phyloP scores from a whole-genome alignment of 2,797 vertebrate species.

The Cephalopachus bancanus region DNA sequence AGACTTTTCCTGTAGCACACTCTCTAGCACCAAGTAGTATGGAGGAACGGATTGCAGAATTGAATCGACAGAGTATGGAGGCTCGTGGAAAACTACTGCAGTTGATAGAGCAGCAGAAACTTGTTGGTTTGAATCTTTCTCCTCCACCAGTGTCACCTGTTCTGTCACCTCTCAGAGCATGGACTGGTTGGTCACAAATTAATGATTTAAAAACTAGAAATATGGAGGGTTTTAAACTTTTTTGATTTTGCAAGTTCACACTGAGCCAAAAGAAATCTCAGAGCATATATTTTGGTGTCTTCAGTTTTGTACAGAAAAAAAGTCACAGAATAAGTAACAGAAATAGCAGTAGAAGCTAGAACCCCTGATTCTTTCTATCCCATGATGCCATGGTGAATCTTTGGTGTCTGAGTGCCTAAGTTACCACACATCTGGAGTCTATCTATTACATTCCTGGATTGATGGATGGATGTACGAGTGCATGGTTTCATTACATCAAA shows the following conservation, averaged over 20 bases:
- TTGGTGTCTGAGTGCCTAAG: background rate
- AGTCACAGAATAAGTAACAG: background rate
- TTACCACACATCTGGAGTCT: background rate
- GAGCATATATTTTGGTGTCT: background rate
- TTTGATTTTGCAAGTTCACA: conserved; percentile 16
- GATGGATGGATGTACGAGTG: no score
- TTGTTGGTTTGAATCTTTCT: conserved; percentile 83
- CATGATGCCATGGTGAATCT: background rate
- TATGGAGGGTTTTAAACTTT: conserved; percentile 2
- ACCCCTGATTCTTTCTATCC: background rate
- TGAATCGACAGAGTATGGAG: conserved; percentile 94
- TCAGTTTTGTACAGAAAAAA: background rate
- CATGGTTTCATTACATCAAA: no score
- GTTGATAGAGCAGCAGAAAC: conserved; percentile 95
- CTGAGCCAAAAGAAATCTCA: conserved; percentile 34
- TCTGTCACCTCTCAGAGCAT: conserved; percentile 80
- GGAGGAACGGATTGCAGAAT: conserved; percentile 94
- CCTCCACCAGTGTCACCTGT: conserved; percentile 87
- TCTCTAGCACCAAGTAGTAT: conserved; percentile 84
- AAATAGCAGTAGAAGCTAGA: background rate
- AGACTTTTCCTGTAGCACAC: conserved; percentile 76
- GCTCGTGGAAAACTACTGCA: conserved; percentile 93
- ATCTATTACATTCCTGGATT: no score
- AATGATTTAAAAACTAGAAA: conserved; percentile 55
- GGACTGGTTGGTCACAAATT: conserved; percentile 81